Conservation (phyloP, 2,888 invertebrate genomes). For the Tribolium freemani region DNA sequence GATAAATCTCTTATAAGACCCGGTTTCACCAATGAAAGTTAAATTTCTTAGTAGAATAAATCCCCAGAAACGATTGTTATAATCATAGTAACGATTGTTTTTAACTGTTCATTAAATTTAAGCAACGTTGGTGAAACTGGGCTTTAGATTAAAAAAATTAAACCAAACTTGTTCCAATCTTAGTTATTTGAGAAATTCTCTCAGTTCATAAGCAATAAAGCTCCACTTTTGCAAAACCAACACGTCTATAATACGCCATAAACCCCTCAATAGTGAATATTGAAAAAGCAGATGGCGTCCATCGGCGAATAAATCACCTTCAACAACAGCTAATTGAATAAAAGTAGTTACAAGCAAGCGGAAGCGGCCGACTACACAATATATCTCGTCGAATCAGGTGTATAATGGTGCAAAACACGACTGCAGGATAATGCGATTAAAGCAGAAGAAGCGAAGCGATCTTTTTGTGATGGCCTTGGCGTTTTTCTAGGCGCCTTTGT, state of each 20-base stretch:
- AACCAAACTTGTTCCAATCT: too few relatives aligned
- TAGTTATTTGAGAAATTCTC: too few relatives aligned
- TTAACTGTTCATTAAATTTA: too few relatives aligned
- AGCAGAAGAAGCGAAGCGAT: slow-evolving; percentile 12
- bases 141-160: too few relatives aligned
- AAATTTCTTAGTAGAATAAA: too few relatives aligned
- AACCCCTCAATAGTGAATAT: slow-evolving; percentile 35
- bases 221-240: slow-evolving; percentile 16
- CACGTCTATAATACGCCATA: slow-evolving; percentile 11
- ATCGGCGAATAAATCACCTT: slow-evolving; percentile 34
- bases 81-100: too few relatives aligned
- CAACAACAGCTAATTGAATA: slow-evolving; percentile 36
- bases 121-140: too few relatives aligned
- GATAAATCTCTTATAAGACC: too few relatives aligned
- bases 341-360: slow-evolving; percentile 33
- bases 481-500: not conserved
- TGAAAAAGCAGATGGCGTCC: slow-evolving; percentile 35
- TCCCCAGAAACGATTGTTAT: too few relatives aligned
- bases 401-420: slow-evolving; percentile 38
- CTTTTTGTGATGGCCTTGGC: not conserved
- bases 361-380: slow-evolving; percentile 31
- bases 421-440: slow-evolving; percentile 18
- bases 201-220: too few relatives aligned
- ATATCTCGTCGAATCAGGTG: slow-evolving; percentile 33
- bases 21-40: too few relatives aligned